These are phyloP conservation scores for Sarotherodon lohbergeri DNA, from an alignment of 2,113 vertebrate species.

Conservation along the genomic window DNA sequence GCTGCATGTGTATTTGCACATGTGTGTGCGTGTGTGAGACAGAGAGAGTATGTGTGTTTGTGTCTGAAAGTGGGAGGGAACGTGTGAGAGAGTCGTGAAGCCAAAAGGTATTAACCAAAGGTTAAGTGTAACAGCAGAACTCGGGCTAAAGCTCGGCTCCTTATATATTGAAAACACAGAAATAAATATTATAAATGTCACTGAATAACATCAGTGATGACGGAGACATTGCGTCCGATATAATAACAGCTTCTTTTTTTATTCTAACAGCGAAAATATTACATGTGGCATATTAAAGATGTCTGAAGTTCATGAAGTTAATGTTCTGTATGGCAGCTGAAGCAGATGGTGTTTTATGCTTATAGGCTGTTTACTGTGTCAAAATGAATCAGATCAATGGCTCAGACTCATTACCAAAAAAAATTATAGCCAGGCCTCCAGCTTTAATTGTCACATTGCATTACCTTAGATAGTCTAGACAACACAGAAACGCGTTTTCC, in stretches of 20 bases:
- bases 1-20: not conserved
- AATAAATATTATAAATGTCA: not conserved
- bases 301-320: not conserved
- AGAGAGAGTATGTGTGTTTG: not conserved
- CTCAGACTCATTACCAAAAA: slow-evolving; percentile 4
- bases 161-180: not conserved
- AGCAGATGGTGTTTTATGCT: slow-evolving; percentile 10
- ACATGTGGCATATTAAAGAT: not conserved
- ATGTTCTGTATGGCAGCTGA: not conserved
- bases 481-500: not conserved
- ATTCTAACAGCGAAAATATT: not conserved
- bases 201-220: not conserved
- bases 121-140: not conserved
- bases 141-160: not conserved
- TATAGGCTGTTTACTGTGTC: slow-evolving; percentile 18
- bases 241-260: not conserved
- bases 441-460: slow-evolving; percentile 24
- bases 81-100: not conserved
- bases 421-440: not conserved
- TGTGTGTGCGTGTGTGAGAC: not conserved
- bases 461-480: not conserved
- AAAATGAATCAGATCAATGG: slow-evolving; percentile 19
- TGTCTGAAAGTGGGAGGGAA: slow-evolving; percentile 1
- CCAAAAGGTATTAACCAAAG: not conserved
- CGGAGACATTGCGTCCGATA: not conserved